These are phyloP conservation scores for Thaumetopoea pityocampa DNA, from an alignment of 1,140 invertebrate genomes.

Conservation along the genomic window DNA sequence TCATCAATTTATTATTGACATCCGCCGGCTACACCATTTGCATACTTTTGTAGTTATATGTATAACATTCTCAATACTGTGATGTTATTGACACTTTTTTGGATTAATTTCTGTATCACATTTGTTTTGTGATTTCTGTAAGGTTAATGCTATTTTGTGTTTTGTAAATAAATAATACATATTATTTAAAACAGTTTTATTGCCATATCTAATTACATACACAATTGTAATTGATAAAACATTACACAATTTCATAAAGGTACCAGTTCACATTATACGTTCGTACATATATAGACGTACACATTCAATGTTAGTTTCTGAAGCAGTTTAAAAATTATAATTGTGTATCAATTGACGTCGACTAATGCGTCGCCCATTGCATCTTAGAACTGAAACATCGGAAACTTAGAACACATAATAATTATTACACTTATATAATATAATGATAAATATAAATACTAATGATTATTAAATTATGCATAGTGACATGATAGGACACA, in stretches of 20 bases:
- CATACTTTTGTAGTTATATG: too few species aligned
- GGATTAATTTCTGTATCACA: background rate
- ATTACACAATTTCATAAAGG: constrained; percentile 33
- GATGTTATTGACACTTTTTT: too few species aligned
- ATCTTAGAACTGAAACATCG: constrained; percentile 60
- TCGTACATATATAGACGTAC: too few species aligned
- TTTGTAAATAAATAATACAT: constrained; percentile 27
- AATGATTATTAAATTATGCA: constrained; percentile 51
- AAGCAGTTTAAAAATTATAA: constrained; percentile 48
- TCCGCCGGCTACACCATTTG: too few species aligned
- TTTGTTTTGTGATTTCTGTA: constrained; percentile 10
- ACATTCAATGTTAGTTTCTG: constrained; percentile 40
- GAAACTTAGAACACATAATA: constrained; percentile 28
- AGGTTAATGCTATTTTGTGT: constrained; percentile 5
- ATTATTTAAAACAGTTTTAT: constrained; percentile 58
- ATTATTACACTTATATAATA: constrained; percentile 33
- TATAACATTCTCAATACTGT: too few species aligned
- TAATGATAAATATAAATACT: constrained; percentile 52
- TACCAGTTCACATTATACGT: constrained; percentile 16
- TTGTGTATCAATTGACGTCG: constrained; percentile 65
- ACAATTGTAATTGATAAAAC: constrained; percentile 63
- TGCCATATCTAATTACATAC: constrained; percentile 68
- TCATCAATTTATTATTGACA: too few species aligned
- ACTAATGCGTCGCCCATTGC: constrained; percentile 37
- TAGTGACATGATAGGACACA: constrained; percentile 45